Percentiles rank a stretch among this genome's conserved stretches.
Evolutionary conservation across 2,888 invertebrate genomes (phyloP).

Genomic region (Automeris io): DNA sequence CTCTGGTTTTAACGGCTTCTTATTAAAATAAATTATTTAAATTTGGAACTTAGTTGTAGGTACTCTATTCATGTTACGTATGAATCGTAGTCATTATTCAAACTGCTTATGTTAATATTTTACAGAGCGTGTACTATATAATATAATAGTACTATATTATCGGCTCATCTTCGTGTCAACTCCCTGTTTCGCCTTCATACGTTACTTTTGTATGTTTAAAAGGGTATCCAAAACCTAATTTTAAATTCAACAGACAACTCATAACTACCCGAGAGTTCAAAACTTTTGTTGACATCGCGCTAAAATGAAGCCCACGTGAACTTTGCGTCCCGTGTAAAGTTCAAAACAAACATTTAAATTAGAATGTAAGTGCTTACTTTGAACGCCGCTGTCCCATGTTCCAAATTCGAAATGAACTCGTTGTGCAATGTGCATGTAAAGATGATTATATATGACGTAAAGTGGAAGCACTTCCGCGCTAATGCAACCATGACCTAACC

Average conservation of each 20-base stretch:
- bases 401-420: not conserved
- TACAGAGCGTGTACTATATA: not conserved
- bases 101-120: too few relatives aligned
- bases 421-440: constrained; percentile 9
- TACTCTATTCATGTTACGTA: too few relatives aligned
- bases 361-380: constrained; percentile 25
- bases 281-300: constrained; percentile 42
- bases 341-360: constrained; percentile 44
- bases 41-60: too few relatives aligned
- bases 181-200: too few relatives aligned
- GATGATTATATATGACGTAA: constrained; percentile 16
- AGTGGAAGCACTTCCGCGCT: constrained; percentile 36
- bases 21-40: too few relatives aligned
- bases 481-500: constrained; percentile 51
- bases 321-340: constrained; percentile 37
- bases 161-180: not conserved
- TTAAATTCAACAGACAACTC: not conserved
- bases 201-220: not conserved
- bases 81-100: too few relatives aligned
- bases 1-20: too few relatives aligned
- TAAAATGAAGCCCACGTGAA: constrained; percentile 27
- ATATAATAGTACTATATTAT: too few relatives aligned
- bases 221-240: not conserved
- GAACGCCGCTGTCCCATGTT: not conserved
- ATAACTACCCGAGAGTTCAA: not conserved